Conservation (phyloP, 2,888 invertebrate genomes). For the Scaptomyza polygonia region DNA sequence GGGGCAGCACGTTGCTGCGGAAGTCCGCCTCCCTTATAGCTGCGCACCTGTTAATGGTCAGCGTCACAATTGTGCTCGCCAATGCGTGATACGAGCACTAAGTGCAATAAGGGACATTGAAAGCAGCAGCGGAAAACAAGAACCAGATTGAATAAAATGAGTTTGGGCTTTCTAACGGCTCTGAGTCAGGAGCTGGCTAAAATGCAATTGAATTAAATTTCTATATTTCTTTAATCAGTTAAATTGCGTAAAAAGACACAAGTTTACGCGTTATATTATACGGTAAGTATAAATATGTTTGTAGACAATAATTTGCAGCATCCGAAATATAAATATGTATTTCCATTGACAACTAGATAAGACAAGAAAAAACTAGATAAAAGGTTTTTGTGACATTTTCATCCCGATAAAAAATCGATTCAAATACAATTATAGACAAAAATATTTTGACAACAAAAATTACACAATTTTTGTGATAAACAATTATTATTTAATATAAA, state of each 20-base stretch:
- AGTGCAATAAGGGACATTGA: slow-evolving; percentile 30
- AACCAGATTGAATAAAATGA: slow-evolving; percentile 17
- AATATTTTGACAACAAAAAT: not conserved
- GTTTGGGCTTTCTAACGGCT: slow-evolving; percentile 1
- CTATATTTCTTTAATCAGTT: slow-evolving; percentile 11
- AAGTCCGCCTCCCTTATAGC: slow-evolving; percentile 76
- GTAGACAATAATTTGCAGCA: slow-evolving; percentile 77
- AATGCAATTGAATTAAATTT: slow-evolving; percentile 19
- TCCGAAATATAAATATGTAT: slow-evolving; percentile 31
- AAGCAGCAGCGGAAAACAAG: slow-evolving; percentile 8
- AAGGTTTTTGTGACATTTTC: slow-evolving; percentile 39
- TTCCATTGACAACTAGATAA: slow-evolving; percentile 53
- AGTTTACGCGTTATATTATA: slow-evolving; percentile 30
- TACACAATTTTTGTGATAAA: not conserved
- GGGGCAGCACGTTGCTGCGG: slow-evolving; percentile 77
- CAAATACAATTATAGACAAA: slow-evolving; percentile 30
- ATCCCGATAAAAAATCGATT: slow-evolving; percentile 21
- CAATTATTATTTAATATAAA: not conserved
- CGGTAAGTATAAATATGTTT: slow-evolving; percentile 66
- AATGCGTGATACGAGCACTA: slow-evolving; percentile 83
- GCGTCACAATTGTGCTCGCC: slow-evolving; percentile 78
- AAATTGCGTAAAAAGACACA: slow-evolving; percentile 15
- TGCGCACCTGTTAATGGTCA: slow-evolving; percentile 81
- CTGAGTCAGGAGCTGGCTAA: not conserved
- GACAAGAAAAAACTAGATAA: slow-evolving; percentile 53